A percentile compares a stretch with the other conserved stretches of the same genome.
Evolutionary conservation across 2,888 invertebrate species (phyloP).

Genomic region (Tubulanus polymorphus): DNA sequence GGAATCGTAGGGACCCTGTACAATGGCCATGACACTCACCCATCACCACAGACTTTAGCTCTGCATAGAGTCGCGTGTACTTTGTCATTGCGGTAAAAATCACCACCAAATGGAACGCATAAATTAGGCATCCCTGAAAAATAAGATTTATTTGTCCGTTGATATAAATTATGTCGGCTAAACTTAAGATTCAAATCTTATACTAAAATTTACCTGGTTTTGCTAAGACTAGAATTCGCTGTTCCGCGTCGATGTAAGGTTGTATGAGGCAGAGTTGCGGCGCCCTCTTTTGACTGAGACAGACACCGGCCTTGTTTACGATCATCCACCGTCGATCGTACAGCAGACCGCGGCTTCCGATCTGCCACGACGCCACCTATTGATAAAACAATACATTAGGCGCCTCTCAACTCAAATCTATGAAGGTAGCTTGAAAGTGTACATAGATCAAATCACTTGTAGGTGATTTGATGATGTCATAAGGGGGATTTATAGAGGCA

Average conservation of each 20-base stretch:
- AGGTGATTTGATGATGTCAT: too few species aligned
- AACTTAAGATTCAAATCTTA: background rate
- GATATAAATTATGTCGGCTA: background rate
- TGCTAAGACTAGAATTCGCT: conserved; percentile 44
- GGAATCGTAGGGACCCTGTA: too few species aligned
- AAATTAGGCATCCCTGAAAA: too few species aligned
- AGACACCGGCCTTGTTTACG: conserved; percentile 72
- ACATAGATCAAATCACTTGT: conserved; percentile 10
- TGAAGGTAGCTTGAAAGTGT: conserved; percentile 16
- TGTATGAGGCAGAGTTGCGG: conserved; percentile 72
- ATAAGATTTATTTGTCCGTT: conserved; percentile 1
- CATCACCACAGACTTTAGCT: too few species aligned
- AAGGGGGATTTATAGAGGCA: too few species aligned
- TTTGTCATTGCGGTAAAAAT: too few species aligned
- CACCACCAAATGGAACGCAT: too few species aligned
- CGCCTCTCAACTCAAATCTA: conserved; percentile 4
- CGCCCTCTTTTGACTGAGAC: conserved; percentile 83
- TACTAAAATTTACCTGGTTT: conserved; percentile 30
- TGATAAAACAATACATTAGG: too few species aligned
- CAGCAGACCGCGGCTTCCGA: conserved; percentile 73
- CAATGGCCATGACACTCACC: too few species aligned
- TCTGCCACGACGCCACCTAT: conserved; percentile 66
- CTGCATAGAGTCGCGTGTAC: too few species aligned
- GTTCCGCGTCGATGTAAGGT: conserved; percentile 67
- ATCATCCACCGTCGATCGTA: conserved; percentile 95